These are phyloP conservation scores for Delphinus delphis DNA, from an alignment of 2,113 vertebrate genomes.

Conservation along the genomic window DNA sequence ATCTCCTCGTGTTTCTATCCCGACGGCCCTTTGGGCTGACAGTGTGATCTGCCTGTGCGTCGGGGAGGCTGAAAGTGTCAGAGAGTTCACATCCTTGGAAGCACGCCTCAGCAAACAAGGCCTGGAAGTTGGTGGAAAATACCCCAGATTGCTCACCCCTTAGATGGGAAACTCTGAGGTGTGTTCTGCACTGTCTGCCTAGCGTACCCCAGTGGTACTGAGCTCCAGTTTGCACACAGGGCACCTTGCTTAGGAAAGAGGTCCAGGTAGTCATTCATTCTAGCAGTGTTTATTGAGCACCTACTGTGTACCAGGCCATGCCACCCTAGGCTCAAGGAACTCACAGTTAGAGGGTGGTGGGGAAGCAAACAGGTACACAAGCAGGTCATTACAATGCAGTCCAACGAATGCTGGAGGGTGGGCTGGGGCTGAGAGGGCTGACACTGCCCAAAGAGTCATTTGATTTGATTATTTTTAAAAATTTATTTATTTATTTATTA, in stretches of 20 bases:
- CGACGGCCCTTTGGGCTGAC: not conserved
- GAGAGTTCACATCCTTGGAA: not conserved
- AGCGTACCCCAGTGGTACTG: no score
- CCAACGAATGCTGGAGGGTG: not conserved
- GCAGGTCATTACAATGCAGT: not conserved
- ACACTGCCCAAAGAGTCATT: not conserved
- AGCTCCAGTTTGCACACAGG: not conserved
- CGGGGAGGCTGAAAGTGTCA: not conserved
- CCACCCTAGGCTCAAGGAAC: not conserved
- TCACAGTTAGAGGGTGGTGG: not conserved
- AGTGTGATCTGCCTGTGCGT: not conserved
- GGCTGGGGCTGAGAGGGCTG: not conserved
- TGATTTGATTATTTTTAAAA: no score
- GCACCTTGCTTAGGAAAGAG: not conserved
- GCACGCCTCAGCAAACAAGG: not conserved
- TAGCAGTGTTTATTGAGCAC: not conserved
- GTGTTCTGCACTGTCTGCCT: not conserved
- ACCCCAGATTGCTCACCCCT: rapidly evolving
- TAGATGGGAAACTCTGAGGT: not conserved
- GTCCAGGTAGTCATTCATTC: not conserved
- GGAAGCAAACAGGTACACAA: not conserved
- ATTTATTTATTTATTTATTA: no score
- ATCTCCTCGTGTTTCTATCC: not conserved
- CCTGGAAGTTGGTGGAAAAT: not conserved
- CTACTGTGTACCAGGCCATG: not conserved